Percentiles rank a stretch among this genome's conserved stretches.
These are phyloP conservation scores for Notothenia rossii DNA, from an alignment of 2,113 vertebrate species.

Conservation along the genomic window DNA sequence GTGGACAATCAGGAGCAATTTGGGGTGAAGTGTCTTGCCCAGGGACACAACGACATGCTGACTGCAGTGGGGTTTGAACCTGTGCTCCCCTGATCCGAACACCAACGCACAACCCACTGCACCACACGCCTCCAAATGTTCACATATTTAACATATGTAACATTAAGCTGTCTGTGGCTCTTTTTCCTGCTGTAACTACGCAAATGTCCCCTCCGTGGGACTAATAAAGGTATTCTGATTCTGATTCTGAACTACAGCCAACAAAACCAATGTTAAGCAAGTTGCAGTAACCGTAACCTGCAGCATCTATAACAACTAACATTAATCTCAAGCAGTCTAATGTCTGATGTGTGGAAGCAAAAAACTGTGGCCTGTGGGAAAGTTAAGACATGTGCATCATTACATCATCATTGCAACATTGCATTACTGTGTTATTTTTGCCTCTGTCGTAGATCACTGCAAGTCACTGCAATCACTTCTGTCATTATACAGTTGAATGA, in stretches of 20 bases:
- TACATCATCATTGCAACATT: conserved; percentile 34
- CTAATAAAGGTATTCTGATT: no score
- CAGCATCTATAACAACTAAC: not conserved
- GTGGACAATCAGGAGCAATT: no score
- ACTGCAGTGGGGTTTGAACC: no score
- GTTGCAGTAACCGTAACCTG: not conserved
- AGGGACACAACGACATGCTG: no score
- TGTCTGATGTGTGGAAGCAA: not conserved
- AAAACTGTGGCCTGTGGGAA: not conserved
- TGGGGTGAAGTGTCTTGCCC: no score
- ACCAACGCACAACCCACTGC: no score
- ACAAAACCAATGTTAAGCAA: not conserved
- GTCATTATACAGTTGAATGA: conserved; percentile 54
- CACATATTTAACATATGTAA: no score
- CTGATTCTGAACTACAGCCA: not conserved
- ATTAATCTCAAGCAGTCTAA: not conserved
- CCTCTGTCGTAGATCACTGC: conserved; percentile 27
- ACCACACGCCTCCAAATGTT: no score
- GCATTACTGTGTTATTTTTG: conserved; percentile 7
- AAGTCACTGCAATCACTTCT: conserved; percentile 36
- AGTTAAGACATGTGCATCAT: conserved; percentile 18
- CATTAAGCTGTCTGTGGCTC: no score
- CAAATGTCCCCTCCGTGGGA: no score
- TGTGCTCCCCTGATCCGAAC: no score
- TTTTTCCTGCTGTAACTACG: no score